A percentile compares a stretch with the other conserved stretches of the same genome.
Conservation (phyloP, 2,888 invertebrate genomes). For the Ecdyonurus torrentis region DNA sequence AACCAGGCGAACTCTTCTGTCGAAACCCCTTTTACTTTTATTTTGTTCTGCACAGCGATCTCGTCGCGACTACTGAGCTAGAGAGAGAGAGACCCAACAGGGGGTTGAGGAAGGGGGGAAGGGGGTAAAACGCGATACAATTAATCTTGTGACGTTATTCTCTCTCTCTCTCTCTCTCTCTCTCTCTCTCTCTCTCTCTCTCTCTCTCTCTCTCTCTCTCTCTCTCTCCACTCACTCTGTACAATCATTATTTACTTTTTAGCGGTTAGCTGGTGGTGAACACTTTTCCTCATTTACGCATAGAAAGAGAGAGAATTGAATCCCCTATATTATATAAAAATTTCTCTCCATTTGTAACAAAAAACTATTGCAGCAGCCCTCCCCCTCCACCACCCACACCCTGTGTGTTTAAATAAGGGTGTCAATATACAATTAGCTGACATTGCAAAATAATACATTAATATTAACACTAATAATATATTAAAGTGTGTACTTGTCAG, state of each 20-base stretch:
- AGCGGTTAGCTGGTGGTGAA: neutral
- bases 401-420: no score
- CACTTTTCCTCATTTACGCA: neutral
- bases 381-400: no score
- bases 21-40: neutral
- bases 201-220: no score
- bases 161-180: no score
- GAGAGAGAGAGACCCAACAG: no score
- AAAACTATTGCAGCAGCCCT: no score
- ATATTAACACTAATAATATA: neutral
- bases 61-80: no score
- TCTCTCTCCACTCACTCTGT: no score
- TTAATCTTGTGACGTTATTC: neutral
- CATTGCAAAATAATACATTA: neutral
- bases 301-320: neutral
- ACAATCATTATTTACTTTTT: neutral
- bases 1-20: neutral
- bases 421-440: neutral
- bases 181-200: no score
- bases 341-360: neutral
- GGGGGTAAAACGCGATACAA: neutral
- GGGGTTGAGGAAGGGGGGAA: neutral
- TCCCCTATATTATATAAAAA: neutral
- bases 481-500: no score
- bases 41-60: no score